These are phyloP conservation scores for Gobionotothen gibberifrons DNA, from an alignment of 2,797 vertebrate species.

Conservation along the genomic window DNA sequence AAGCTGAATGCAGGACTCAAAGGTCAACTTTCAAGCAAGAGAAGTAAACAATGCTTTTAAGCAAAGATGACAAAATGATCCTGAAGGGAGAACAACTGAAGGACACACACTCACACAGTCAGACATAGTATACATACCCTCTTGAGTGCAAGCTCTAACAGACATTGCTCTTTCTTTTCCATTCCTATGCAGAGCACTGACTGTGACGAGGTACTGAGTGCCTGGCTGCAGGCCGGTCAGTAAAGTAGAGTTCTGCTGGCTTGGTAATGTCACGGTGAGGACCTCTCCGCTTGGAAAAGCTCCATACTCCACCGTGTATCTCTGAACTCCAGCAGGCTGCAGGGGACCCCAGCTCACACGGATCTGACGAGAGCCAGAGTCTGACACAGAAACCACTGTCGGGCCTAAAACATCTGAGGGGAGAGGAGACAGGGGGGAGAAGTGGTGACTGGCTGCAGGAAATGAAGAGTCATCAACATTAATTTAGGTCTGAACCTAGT, in stretches of 20 bases:
- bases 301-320: slow-evolving; percentile 88
- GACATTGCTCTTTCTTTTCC: slow-evolving; percentile 89
- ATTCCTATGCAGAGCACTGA: slow-evolving; percentile 84
- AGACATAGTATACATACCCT: slow-evolving; percentile 68
- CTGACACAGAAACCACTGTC: slow-evolving; percentile 83
- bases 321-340: slow-evolving; percentile 65
- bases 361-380: slow-evolving; percentile 82
- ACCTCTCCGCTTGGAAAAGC: slow-evolving; percentile 79
- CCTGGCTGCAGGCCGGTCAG: slow-evolving; percentile 84
- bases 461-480: background rate
- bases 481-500: background rate
- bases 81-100: background rate
- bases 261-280: slow-evolving; percentile 71
- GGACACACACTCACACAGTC: background rate
- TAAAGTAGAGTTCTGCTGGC: slow-evolving; percentile 78
- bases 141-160: slow-evolving; percentile 89
- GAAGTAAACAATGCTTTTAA: slow-evolving; percentile 11
- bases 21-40: slow-evolving; percentile 15
- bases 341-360: slow-evolving; percentile 90
- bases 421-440: background rate
- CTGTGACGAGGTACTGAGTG: slow-evolving; percentile 90
- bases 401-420: slow-evolving; percentile 82
- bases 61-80: background rate
- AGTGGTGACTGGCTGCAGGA: background rate
- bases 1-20: background rate